Base-by-base conservation (phyloP, 2,113 vertebrate species). In the Myocastor coypus region DNA sequence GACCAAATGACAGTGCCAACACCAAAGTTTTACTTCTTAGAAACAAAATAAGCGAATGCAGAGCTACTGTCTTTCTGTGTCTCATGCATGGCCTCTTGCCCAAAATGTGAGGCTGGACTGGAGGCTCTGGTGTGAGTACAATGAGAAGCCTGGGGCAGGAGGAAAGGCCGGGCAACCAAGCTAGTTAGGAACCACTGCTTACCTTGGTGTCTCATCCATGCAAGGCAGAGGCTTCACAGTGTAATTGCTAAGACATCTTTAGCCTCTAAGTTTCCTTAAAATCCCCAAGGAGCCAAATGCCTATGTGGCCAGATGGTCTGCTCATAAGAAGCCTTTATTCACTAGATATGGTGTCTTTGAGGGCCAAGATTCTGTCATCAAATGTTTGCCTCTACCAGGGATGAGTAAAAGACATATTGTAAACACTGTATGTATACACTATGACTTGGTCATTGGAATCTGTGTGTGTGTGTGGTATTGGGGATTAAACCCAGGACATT, bases 181-280 rank as follows among this genome's bases (percentile, higher is more conserved):
- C n/a, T 32, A 95, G 59, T 77, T 61, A 34, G 89, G 86, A 42
- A 42, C 55, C 66, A 37, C 75, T 85, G 0, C 2, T 57, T 59
- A 75, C 92, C 73, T 85, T 59, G 26, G 57, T 88, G 40, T 80
- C n/a, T 91, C 93, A 46, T 95, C 34, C 75, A 59, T 12, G 81
- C 88, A 92, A 91, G 92, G 68, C 82, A 71, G 80, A 83, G 22
- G 16, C 75, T 57, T 40, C 30, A 61, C 59, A 78, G 77, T 61
- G 71, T 61, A 69, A 83, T 83, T 89, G 93, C 85, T 64, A 68
- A 96, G 61, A 73, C 81, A 30, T 81, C 37, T 86, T 86, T 64
- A 20, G 40, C 73, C 93, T 85, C 87, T 69, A 69, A 32, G 46
- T 95, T 86, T 83, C 75, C 30, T 69, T 68, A 26, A 91, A 89